These are phyloP conservation scores for Mellilla xanthometata DNA, from an alignment of 2,888 invertebrate species.

Conservation along the genomic window DNA sequence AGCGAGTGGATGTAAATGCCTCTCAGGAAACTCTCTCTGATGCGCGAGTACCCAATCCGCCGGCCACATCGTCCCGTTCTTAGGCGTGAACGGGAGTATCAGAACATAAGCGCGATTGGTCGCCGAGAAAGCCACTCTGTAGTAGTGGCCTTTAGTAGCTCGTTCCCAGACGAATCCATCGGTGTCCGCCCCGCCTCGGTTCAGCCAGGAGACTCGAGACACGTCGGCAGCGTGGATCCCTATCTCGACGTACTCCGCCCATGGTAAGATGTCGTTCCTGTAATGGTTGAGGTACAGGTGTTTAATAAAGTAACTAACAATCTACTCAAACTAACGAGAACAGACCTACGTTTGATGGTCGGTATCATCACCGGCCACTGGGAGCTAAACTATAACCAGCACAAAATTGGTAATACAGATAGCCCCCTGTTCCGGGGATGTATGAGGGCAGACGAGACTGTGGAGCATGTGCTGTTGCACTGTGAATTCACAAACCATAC, in stretches of 20 bases:
- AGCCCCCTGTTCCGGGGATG: too few species aligned
- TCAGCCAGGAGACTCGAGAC: conserved; percentile 86
- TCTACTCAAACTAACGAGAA: too few species aligned
- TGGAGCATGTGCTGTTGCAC: too few species aligned
- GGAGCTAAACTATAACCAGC: too few species aligned
- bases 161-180: conserved; percentile 96
- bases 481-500: too few species aligned
- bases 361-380: too few species aligned
- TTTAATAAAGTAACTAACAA: too few species aligned
- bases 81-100: conserved; percentile 91
- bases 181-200: conserved; percentile 87
- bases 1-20: conserved; percentile 93
- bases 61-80: conserved; percentile 92
- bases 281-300: conserved; percentile 23
- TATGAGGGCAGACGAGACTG: too few species aligned
- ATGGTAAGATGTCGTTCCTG: conserved; percentile 89
- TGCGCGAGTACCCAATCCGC: conserved; percentile 92
- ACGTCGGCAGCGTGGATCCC: conserved; percentile 91
- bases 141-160: conserved; percentile 83
- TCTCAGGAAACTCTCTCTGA: conserved; percentile 93
- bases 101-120: conserved; percentile 65
- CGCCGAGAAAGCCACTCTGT: conserved; percentile 85
- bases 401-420: too few species aligned
- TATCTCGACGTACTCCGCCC: conserved; percentile 95
- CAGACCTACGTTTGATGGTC: too few species aligned